Percentiles rank a stretch among this genome's conserved stretches.
Evolutionary conservation across 1,140 invertebrate genomes (phyloP).

Genomic region (Elymnias hypermnestra): DNA sequence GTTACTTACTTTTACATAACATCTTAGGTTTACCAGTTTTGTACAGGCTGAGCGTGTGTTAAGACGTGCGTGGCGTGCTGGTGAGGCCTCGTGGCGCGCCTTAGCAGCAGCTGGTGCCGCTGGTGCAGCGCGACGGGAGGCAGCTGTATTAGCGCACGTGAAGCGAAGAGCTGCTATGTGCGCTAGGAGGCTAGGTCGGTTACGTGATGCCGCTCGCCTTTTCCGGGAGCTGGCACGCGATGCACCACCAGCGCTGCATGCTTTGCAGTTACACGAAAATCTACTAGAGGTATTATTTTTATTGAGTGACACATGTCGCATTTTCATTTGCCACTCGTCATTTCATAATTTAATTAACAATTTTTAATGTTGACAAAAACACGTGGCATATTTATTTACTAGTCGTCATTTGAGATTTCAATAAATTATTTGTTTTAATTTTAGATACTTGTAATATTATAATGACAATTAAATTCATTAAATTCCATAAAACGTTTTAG

Average conservation of each 20-base stretch:
- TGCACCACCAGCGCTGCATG: conserved; percentile 96
- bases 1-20: too few relatives aligned
- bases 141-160: conserved; percentile 97
- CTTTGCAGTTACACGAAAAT: conserved; percentile 98
- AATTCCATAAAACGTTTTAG: too few relatives aligned
- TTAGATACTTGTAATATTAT: too few relatives aligned
- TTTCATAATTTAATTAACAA: too few relatives aligned
- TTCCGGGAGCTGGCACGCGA: conserved; percentile 98
- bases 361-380: too few relatives aligned
- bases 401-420: too few relatives aligned
- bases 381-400: too few relatives aligned
- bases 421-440: too few relatives aligned
- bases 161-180: conserved; percentile 97
- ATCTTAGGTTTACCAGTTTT: too few relatives aligned
- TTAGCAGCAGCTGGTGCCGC: conserved; percentile 25
- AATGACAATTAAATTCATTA: too few relatives aligned
- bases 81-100: conserved; percentile 32
- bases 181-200: conserved; percentile 92
- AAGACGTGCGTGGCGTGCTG: conserved; percentile 35
- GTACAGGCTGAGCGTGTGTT: conserved; percentile 40
- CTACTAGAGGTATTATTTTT: conserved; percentile 98
- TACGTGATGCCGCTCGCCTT: conserved; percentile 97
- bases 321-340: too few relatives aligned
- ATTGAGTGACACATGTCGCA: too few relatives aligned
- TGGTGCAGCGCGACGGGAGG: conserved; percentile 85